Evolutionary conservation across 1,140 invertebrate genomes (phyloP), one percentile per base, ranked within the genome.

Genomic region (Lepidurus packardi): DNA sequence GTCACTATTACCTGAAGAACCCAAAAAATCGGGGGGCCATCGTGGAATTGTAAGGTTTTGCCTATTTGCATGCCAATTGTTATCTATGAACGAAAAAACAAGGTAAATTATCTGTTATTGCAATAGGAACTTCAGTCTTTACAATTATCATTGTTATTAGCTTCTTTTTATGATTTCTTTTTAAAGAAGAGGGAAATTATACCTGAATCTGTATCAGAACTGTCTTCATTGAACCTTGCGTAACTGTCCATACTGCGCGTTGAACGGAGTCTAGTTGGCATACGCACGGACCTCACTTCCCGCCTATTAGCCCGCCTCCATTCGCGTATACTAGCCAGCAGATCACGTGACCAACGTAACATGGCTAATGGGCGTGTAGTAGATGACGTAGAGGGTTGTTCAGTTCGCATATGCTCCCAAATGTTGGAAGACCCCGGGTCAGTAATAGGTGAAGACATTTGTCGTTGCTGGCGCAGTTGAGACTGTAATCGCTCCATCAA

Each of bases 401-500:
- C 9, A 5, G 53, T 65, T 65, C 53, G 8, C 53, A 65, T 7
- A 7, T 65, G 53, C 5, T 65, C 53, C 53, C 53, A 65, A 65
- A 65, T 65, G 21, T 65, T 65, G 13, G 53, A 21, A 65, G 53
- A 9, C 13, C 7, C n/a, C 7, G 53, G 10, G 21, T 65, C 53
- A 4, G 53, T 65, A 65, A 65, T 65, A 65, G 53, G 53, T 21
- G 53, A 65, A 7, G 53, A 13, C 16, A 73, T 74, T 43, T 78
- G 78, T 1, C 82, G 82, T 44, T 84, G 84, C 21, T 84, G 82
- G n/a, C 80, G 77, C 9, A 85, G 82, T 42, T 85, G 76, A 21
- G 79, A 77, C 44, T 84, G 81, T n/a, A 85, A 78, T 45, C 82
- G 81, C 41, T 82, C 73, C 44, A 85, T 83, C 80, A 85, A 83